These are phyloP conservation scores for Torymus tubicola DNA, from an alignment of 2,888 invertebrate genomes.

Conservation along the genomic window DNA sequence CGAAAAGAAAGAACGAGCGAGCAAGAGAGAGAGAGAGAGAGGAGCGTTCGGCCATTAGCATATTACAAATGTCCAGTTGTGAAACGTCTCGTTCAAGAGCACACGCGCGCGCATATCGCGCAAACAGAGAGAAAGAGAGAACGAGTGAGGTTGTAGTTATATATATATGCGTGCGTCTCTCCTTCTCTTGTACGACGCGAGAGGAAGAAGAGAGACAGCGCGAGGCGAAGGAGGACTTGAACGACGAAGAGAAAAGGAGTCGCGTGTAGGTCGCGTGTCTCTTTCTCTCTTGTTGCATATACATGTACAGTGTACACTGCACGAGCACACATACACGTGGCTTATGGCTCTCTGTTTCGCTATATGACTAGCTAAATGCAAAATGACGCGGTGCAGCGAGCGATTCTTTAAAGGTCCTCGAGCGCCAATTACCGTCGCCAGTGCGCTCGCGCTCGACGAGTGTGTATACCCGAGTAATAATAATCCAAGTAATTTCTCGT, in stretches of 20 bases:
- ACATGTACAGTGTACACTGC: neutral
- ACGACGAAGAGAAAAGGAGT: conserved; percentile 52
- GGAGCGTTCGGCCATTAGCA: conserved; percentile 14
- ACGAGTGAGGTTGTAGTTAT: neutral
- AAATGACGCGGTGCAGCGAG: conserved; percentile 69
- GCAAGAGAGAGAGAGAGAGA: neutral
- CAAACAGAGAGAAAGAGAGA: conserved; percentile 16
- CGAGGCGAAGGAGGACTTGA: neutral
- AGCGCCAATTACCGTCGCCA: conserved; percentile 50
- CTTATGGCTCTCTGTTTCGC: neutral
- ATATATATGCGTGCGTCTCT: too few relatives aligned
- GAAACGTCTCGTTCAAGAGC: conserved; percentile 47
- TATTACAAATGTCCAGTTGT: conserved; percentile 49
- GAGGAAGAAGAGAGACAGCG: conserved; percentile 12
- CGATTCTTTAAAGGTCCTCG: conserved; percentile 42
- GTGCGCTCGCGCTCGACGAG: conserved; percentile 51
- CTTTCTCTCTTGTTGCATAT: conserved; percentile 11
- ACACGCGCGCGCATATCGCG: neutral
- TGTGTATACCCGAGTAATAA: conserved; percentile 44
- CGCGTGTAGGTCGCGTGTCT: conserved; percentile 73
- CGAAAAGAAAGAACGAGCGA: neutral
- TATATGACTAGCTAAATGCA: conserved; percentile 69
- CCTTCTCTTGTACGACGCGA: conserved; percentile 17
- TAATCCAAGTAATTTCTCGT: conserved; percentile 55
- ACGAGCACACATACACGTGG: neutral